These are phyloP conservation scores for Zapus hudsonius DNA, from an alignment of 2,113 vertebrate genomes.

Conservation along the genomic window DNA sequence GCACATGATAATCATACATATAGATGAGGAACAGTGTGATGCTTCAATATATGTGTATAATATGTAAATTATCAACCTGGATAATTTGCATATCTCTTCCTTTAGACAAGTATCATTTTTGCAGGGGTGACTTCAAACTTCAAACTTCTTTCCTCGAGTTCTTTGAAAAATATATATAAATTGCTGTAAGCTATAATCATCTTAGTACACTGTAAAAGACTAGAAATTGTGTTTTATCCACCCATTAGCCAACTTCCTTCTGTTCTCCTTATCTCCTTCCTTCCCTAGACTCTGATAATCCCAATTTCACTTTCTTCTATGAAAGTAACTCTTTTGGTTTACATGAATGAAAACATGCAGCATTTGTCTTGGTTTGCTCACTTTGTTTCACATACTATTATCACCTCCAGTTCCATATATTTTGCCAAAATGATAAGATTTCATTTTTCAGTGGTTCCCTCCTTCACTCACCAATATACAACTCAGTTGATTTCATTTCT, in stretches of 20 bases:
- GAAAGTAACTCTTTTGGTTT: neutral
- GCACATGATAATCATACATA: neutral
- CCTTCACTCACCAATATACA: neutral
- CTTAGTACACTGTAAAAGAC: neutral
- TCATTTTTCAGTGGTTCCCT: neutral
- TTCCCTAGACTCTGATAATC: neutral
- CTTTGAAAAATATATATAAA: neutral
- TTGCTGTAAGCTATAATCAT: neutral
- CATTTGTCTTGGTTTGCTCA: neutral
- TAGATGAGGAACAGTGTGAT: neutral
- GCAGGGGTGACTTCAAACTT: neutral
- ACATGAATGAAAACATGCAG: neutral
- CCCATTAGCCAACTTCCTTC: neutral
- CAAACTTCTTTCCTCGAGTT: neutral
- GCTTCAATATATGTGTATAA: neutral
- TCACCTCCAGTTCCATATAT: neutral
- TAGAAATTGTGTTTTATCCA: neutral
- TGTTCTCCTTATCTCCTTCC: neutral
- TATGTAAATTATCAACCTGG: neutral
- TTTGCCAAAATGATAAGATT: neutral
- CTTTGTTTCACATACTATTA: neutral
- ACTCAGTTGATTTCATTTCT: neutral
- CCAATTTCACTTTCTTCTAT: neutral
- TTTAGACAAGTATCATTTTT: neutral
- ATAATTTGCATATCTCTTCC: neutral